Evolutionary conservation across 2,888 invertebrate genomes (phyloP).

Genomic region (Keiferia lycopersicella): DNA sequence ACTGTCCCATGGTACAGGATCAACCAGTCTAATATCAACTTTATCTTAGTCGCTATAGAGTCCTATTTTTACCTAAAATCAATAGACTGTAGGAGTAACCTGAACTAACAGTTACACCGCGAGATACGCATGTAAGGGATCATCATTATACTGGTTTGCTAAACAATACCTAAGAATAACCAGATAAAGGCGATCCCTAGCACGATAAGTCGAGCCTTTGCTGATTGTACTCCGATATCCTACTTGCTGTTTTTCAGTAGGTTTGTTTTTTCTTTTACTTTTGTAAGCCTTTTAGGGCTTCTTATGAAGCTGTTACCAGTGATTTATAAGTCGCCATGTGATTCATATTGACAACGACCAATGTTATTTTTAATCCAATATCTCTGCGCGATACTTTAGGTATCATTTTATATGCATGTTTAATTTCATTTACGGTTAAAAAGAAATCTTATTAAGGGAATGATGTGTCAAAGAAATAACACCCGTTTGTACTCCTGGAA

Average conservation of each 20-base stretch:
- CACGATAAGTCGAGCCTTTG: too few species aligned
- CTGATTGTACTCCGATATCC: neutral
- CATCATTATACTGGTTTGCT: too few species aligned
- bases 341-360: conserved; percentile 28
- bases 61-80: neutral
- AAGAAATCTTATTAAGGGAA: neutral
- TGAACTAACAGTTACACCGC: too few species aligned
- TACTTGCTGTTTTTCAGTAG: conserved; percentile 48
- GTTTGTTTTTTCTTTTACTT: conserved; percentile 42
- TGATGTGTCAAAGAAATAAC: neutral
- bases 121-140: too few species aligned
- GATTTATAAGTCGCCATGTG: conserved; percentile 43
- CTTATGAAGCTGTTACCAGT: conserved; percentile 54
- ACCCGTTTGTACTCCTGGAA: too few species aligned
- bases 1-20: conserved; percentile 11
- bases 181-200: too few species aligned
- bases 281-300: conserved; percentile 51
- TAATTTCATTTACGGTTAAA: neutral
- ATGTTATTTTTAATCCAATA: conserved; percentile 24
- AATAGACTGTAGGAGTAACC: neutral
- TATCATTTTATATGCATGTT: neutral
- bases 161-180: too few species aligned
- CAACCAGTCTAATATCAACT: conserved; percentile 10
- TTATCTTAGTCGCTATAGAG: neutral
- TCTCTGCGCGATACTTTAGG: neutral